Evolutionary conservation across 2,888 invertebrate genomes (phyloP), one percentile per base, ranked within the genome.

Genomic region (Trichogramma dendrolimi): DNA sequence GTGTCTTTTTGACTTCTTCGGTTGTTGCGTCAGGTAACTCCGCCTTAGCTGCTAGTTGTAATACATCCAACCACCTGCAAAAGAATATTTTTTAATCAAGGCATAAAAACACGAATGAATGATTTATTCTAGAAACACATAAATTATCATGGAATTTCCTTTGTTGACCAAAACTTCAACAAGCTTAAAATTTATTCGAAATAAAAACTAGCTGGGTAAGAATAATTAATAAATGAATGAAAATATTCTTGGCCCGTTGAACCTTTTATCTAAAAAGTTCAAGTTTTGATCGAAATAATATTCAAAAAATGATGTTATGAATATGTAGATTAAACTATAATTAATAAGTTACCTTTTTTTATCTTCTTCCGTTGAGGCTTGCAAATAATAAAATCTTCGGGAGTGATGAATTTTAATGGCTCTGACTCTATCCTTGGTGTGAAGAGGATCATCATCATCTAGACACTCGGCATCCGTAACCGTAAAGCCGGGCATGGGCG

Each of bases 401-500:
- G 80, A 76, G 69, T 81, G 82, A 68, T 79, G 79, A 66, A 82
- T 79, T 67, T 83, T 81, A 55, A 82, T 80, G 14, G 80, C 75
- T 62, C 79, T 74, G n/a, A 79, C 76, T 11, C 80, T 77, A 66
- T 80, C 81, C 46, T 76, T 75, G 1, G 66, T 60, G 64, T 71
- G 74, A 4, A 79, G 69, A 0, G 75, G 75, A 71, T 79, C 79
- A 11, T 78, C 77, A 8, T 77, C 77, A 4, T 73, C 68, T 7
- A 79, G 64, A 55, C 73, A 66, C 8, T 64, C 68, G 52, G 77
- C 79, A 61, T 79, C 77, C 39, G 79, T 78, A 6, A 84, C 81
- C 7, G 78, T 73, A 68, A 83, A 84, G 42, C 85, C 85, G 5
- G 85, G 85, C 72, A 86, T 78, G 1, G 85, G 85, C n/a, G 84